A percentile compares a stretch with the other conserved stretches of the same genome.
Evolutionary conservation across 2,888 invertebrate genomes (phyloP).

Genomic region (Acanthoscelides obtectus): DNA sequence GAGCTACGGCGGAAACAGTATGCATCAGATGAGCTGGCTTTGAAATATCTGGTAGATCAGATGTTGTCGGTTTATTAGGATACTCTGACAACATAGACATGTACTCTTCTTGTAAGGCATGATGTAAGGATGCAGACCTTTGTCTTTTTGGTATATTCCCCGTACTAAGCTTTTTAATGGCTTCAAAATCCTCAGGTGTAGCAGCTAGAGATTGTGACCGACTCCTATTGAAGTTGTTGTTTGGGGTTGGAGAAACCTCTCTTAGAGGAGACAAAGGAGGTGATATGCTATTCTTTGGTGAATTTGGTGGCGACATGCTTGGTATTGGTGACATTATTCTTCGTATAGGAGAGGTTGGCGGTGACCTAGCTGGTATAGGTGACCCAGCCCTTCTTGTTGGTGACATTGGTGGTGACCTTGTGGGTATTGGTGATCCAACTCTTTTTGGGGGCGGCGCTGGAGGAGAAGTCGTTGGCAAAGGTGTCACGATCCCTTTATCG

Average conservation of each 20-base stretch:
- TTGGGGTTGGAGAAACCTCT: slow-evolving; percentile 2
- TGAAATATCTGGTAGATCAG: not conserved
- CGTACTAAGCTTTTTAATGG: not conserved
- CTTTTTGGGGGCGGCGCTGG: slow-evolving; percentile 18
- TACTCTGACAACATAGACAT: not conserved
- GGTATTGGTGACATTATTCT: slow-evolving; percentile 16
- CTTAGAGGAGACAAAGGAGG: slow-evolving; percentile 10
- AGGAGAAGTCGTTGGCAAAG: slow-evolving; percentile 13
- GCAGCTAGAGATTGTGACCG: slow-evolving; percentile 19
- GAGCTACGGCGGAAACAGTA: slow-evolving; percentile 34
- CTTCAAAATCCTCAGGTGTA: slow-evolving; percentile 4
- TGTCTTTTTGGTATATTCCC: not conserved
- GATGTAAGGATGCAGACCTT: slow-evolving; percentile 8
- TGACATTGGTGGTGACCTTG: slow-evolving; percentile 17
- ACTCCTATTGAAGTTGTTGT: not conserved
- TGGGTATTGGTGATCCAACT: slow-evolving; percentile 26
- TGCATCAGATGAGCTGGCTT: slow-evolving; percentile 19
- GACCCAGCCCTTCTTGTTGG: slow-evolving; percentile 16
- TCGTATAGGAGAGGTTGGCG: slow-evolving; percentile 11
- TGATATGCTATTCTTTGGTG: slow-evolving; percentile 11
- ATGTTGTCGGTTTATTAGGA: not conserved
- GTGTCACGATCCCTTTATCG: slow-evolving; percentile 28
- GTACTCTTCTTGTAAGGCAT: not conserved
- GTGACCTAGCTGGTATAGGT: slow-evolving; percentile 11
- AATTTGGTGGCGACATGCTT: slow-evolving; percentile 10